Evolutionary conservation across 2,888 invertebrate species (phyloP).

Genomic region (Formica aserva): DNA sequence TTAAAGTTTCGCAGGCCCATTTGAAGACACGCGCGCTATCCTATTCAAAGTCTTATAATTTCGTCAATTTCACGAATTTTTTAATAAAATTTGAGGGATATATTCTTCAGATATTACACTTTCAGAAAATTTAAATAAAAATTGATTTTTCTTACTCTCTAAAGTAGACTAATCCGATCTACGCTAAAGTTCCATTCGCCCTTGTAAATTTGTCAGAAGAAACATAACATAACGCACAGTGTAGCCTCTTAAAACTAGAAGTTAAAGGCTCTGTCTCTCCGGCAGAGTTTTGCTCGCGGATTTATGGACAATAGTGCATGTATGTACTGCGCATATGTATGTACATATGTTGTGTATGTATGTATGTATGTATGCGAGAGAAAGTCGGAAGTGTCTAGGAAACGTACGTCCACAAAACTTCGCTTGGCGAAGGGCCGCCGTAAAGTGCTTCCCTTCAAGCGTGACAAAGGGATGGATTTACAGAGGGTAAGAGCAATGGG

Average conservation of each 20-base stretch:
- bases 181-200: background rate
- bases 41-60: no score
- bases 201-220: conserved; percentile 34
- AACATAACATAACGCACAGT: conserved; percentile 28
- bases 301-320: conserved; percentile 11
- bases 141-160: no score
- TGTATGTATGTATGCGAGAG: conserved; percentile 1
- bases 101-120: background rate
- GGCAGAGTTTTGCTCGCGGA: conserved; percentile 26
- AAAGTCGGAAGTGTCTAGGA: conserved; percentile 35
- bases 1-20: no score
- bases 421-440: conserved; percentile 19
- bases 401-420: conserved; percentile 54
- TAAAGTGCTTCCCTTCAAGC: conserved; percentile 41
- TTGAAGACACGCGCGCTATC: no score
- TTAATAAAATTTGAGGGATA: no score
- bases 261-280: conserved; percentile 39
- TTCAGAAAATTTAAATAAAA: background rate
- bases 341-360: background rate
- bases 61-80: no score
- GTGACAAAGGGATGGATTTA: conserved; percentile 49
- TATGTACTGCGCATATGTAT: background rate
- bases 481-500: conserved; percentile 29
- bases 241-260: conserved; percentile 36
- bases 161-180: conserved; percentile 4